Percentiles rank a stretch among this genome's conserved stretches.
Conservation (phyloP, 2,888 invertebrate genomes). For the Aplocera efformata region DNA sequence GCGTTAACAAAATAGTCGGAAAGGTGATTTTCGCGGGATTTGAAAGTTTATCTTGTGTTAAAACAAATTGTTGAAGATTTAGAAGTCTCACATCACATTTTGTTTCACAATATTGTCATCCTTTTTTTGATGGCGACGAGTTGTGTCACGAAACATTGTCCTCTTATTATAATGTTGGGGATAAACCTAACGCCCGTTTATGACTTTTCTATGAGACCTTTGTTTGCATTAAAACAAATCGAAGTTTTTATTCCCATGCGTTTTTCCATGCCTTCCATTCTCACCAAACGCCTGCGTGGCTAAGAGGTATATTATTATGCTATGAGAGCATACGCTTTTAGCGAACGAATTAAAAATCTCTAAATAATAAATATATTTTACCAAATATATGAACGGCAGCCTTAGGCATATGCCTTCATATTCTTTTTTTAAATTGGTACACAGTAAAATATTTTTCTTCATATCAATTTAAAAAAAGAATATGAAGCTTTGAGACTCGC, state of each 20-base stretch:
- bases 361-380: too few relatives aligned
- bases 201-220: conserved; percentile 62
- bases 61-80: conserved; percentile 24
- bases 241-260: conserved; percentile 66
- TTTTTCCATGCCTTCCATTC: too few relatives aligned
- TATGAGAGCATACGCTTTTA: too few relatives aligned
- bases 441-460: too few relatives aligned
- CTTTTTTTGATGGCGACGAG: conserved; percentile 60
- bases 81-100: conserved; percentile 63
- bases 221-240: conserved; percentile 58
- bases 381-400: too few relatives aligned
- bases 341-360: too few relatives aligned
- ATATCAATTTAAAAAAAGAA: conserved; percentile 29
- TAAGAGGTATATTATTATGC: too few relatives aligned
- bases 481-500: conserved; percentile 8
- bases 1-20: accelerated
- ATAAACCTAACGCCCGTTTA: conserved; percentile 68
- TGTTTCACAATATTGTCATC: conserved; percentile 62
- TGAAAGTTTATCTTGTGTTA: conserved; percentile 9
- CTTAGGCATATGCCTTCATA: too few relatives aligned
- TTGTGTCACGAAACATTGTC: conserved; percentile 57
- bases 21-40: conserved; percentile 32
- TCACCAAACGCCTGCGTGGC: too few relatives aligned
- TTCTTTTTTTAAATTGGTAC: conserved; percentile 29
- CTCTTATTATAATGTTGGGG: conserved; percentile 66